These are phyloP conservation scores for Drosophila siamana DNA, from an alignment of 2,888 invertebrate genomes.

Conservation along the genomic window DNA sequence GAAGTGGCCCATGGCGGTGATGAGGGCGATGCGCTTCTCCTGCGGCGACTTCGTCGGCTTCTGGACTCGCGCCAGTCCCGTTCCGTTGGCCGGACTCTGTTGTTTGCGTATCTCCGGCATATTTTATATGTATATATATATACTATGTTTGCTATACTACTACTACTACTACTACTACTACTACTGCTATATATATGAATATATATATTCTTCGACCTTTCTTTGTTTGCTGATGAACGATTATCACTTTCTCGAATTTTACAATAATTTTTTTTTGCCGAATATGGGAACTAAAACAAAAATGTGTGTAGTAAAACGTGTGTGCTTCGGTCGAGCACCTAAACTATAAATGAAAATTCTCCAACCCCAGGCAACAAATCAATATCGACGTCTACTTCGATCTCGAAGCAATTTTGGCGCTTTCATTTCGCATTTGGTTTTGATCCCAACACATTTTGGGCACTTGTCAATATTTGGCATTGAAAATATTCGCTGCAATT, in stretches of 20 bases:
- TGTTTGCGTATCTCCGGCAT: constrained; percentile 11
- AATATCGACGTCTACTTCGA: constrained; percentile 1
- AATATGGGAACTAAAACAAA: constrained; percentile 28
- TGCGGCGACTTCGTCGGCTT: constrained; percentile 1
- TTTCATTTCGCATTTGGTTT: neutral
- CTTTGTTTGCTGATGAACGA: too few species aligned
- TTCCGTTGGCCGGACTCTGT: neutral
- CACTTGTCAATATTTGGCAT: too few species aligned
- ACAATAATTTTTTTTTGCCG: constrained; percentile 21
- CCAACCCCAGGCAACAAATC: too few species aligned
- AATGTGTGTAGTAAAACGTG: constrained; percentile 22
- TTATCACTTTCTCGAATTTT: constrained; percentile 37
- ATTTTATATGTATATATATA: neutral
- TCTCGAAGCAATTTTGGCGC: too few species aligned
- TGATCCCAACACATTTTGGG: neutral
- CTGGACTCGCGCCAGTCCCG: neutral
- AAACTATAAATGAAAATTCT: constrained; percentile 10
- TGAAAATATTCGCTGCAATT: too few species aligned
- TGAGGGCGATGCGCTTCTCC: constrained; percentile 36
- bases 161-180: too few species aligned
- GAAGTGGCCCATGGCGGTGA: constrained; percentile 36
- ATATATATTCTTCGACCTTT: too few species aligned
- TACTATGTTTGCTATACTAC: too few species aligned
- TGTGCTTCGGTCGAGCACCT: constrained; percentile 21
- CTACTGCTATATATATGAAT: too few species aligned